Conservation (phyloP, 2,888 invertebrate species). For the Diaperis boleti region DNA sequence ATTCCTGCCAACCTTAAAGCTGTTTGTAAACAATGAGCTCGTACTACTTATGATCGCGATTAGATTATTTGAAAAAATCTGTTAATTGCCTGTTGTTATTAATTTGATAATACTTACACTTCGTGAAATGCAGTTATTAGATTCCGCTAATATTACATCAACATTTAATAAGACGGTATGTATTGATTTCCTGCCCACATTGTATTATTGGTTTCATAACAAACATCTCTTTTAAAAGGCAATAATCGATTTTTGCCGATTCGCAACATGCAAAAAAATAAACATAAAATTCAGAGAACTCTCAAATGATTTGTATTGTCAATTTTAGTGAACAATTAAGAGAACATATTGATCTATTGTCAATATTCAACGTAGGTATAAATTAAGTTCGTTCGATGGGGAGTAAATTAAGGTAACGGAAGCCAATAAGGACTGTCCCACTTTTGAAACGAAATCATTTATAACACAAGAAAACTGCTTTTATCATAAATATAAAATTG, state of each 20-base stretch:
- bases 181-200: slow-evolving; percentile 13
- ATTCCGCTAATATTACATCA: slow-evolving; percentile 13
- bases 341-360: too few species aligned
- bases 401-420: too few species aligned
- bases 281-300: not conserved
- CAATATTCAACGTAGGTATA: too few species aligned
- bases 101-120: not conserved
- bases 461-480: too few species aligned
- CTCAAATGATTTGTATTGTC: not conserved
- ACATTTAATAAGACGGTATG: slow-evolving; percentile 10
- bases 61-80: slow-evolving; percentile 9
- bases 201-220: slow-evolving; percentile 44
- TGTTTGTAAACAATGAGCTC: slow-evolving; percentile 34
- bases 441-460: too few species aligned
- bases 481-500: too few species aligned
- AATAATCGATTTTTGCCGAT: slow-evolving; percentile 12
- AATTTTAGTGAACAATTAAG: too few species aligned
- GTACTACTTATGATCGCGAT: slow-evolving; percentile 6
- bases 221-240: not conserved
- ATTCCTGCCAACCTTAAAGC: slow-evolving; percentile 28
- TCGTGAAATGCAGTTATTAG: slow-evolving; percentile 1
- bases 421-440: too few species aligned
- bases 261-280: not conserved
- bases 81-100: not conserved
- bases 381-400: too few species aligned